Evolutionary conservation across 2,888 invertebrate genomes (phyloP), one percentile per base, ranked within the genome.

Genomic region (Drosophila greeni): DNA sequence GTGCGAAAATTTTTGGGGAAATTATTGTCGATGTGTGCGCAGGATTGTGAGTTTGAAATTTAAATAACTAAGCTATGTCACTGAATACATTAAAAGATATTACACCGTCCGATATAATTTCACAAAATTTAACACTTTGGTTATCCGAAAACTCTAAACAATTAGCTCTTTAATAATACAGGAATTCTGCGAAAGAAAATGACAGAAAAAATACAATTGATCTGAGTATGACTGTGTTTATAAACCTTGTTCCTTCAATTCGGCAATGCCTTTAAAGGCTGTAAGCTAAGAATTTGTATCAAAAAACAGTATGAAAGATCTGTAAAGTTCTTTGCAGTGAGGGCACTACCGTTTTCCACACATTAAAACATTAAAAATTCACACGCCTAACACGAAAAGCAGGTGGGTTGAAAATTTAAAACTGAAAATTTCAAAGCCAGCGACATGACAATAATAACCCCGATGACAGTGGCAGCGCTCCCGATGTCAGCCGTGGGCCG

Each of bases 1-100:
- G 70, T 67, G 72, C 78, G 65, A 39, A 72, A 70, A 69, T 8
- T 20, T 70, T 51, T 47, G 65, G 57, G 11, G 9, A 9, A 56
- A 37, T 55, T 40, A 34, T 48, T 31, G 31, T 51, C 34, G 24
- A 2, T n/a, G 9, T 24, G 5, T n/a, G 9, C 24, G n/a, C 9
- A 33, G 43, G 31, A 31, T 45, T 16, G 31, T 18, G n/a, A 11
- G 20, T 80, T 74, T 67, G 71, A 29, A 14, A 14, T 14, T 29
- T 29, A 8, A 48, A 39, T 12, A 51, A 23, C 16, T 24, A n/a
- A n/a, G 9, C 24, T 8, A 5, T 42, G 42, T 3, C 42, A 16
- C 6, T 33, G n/a, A 20, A 48, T 48, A 33, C n/a, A 48, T 45
- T 45, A 18, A 18, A 9, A 49, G 36, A 12, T 24, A 23, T 11